Conservation (phyloP, 2,888 invertebrate genomes). For the Celastrina argiolus region DNA sequence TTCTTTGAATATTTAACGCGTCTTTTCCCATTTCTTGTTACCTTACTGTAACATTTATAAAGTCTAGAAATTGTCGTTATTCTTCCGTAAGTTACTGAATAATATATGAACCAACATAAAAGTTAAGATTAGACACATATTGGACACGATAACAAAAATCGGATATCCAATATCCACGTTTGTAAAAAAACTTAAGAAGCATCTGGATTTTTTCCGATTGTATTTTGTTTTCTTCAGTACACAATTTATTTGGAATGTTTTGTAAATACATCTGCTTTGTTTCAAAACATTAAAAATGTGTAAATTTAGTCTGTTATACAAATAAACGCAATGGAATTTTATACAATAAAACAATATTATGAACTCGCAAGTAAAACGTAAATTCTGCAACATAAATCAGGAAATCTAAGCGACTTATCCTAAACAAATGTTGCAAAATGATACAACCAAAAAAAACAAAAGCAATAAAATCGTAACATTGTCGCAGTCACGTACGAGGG, state of each 20-base stretch:
- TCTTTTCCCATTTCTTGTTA: too few relatives aligned
- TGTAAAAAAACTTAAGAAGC: background rate
- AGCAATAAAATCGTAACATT: slow-evolving; percentile 20
- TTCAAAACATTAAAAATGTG: background rate
- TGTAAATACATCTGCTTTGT: background rate
- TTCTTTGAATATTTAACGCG: too few relatives aligned
- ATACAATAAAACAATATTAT: background rate
- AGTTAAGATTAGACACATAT: background rate
- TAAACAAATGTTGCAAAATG: background rate
- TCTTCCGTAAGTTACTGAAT: background rate
- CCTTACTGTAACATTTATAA: too few relatives aligned
- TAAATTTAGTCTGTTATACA: background rate
- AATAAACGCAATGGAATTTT: background rate
- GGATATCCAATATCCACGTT: background rate
- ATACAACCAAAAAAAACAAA: background rate
- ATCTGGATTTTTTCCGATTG: slow-evolving; percentile 7
- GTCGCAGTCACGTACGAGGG: slow-evolving; percentile 12
- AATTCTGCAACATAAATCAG: background rate
- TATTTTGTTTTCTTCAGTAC: background rate
- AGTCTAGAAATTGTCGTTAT: too few relatives aligned
- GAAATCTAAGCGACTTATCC: background rate
- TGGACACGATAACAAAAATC: background rate
- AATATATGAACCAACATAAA: background rate
- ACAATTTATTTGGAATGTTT: background rate
- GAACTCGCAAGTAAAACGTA: background rate